Percentiles rank a stretch among this genome's conserved stretches.
phyloP scores from a whole-genome alignment of 2,888 invertebrate species.

The Clostera curtula region DNA sequence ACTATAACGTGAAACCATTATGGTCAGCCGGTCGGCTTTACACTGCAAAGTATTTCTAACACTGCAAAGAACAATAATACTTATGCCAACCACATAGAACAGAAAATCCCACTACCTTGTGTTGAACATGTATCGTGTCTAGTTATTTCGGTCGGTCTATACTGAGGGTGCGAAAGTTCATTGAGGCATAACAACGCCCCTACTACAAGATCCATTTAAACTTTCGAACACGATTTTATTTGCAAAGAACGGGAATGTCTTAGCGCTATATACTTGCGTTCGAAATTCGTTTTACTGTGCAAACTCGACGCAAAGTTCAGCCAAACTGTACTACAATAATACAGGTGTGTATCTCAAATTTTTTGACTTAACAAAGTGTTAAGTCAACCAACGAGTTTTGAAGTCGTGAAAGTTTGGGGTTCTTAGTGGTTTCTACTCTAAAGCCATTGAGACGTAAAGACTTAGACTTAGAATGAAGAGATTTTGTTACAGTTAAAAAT shows the following conservation, averaged over 20 bases:
- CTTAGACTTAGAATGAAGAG: not conserved
- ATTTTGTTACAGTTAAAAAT: not conserved
- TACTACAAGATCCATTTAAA: conserved; percentile 33
- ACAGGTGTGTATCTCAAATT: conserved; percentile 8
- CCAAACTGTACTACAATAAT: conserved; percentile 7
- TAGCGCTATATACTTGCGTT: no score
- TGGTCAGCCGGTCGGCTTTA: conserved; percentile 12
- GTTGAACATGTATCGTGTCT: conserved; percentile 18
- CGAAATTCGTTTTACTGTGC: not conserved
- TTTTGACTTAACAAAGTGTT: conserved; percentile 7
- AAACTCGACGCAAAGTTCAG: not conserved
- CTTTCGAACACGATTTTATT: conserved; percentile 25
- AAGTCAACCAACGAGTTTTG: conserved; percentile 10
- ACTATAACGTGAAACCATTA: conserved; percentile 18
- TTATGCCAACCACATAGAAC: conserved; percentile 12
- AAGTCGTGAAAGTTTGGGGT: conserved; percentile 4
- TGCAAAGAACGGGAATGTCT: conserved; percentile 17
- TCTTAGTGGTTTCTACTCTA: conserved; percentile 5
- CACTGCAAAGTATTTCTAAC: conserved; percentile 5
- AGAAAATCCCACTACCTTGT: conserved; percentile 12
- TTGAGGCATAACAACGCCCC: conserved; percentile 38
- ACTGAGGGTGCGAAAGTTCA: conserved; percentile 40
- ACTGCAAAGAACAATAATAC: conserved; percentile 6
- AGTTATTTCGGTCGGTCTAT: conserved; percentile 38
- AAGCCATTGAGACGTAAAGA: not conserved